phyloP scores from a whole-genome alignment of 2,113 vertebrate genomes.

The Podarcis raffonei region DNA sequence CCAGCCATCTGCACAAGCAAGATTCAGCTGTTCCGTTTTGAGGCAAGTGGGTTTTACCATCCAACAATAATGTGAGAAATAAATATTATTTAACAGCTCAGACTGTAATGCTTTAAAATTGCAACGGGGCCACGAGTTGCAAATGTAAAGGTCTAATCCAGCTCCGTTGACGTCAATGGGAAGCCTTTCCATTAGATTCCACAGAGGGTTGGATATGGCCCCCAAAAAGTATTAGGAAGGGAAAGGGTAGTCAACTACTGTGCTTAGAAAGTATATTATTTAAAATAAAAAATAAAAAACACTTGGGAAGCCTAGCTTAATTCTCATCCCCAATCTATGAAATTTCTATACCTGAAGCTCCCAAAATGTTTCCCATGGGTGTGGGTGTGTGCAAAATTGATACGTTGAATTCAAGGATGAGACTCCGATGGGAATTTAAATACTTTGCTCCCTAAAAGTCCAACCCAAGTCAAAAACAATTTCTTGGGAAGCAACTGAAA shows the following conservation, averaged over 20 bases:
- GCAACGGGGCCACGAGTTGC: not conserved
- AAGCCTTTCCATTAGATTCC: not conserved
- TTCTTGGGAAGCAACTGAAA: not conserved
- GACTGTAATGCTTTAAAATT: not conserved
- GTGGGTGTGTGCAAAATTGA: not conserved
- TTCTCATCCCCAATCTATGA: not conserved
- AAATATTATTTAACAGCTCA: fast-evolving
- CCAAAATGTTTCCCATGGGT: not conserved
- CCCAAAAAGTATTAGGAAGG: not conserved
- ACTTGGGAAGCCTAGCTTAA: not conserved
- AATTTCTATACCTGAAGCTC: not conserved
- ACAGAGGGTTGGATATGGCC: not conserved
- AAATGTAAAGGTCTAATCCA: not conserved
- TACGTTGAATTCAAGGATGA: too few relatives aligned
- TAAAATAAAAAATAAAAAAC: too few relatives aligned
- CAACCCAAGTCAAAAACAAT: not conserved
- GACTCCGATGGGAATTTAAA: not conserved
- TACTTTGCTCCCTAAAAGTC: not conserved
- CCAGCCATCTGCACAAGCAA: fast-evolving
- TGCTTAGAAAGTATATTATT: not conserved
- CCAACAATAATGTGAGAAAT: fast-evolving
- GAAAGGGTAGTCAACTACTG: not conserved
- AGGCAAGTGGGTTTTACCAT: fast-evolving
- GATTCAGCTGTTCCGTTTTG: fast-evolving
- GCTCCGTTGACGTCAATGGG: not conserved